Conservation (phyloP, 2,113 vertebrate genomes). For the Elanus axillaris region DNA sequence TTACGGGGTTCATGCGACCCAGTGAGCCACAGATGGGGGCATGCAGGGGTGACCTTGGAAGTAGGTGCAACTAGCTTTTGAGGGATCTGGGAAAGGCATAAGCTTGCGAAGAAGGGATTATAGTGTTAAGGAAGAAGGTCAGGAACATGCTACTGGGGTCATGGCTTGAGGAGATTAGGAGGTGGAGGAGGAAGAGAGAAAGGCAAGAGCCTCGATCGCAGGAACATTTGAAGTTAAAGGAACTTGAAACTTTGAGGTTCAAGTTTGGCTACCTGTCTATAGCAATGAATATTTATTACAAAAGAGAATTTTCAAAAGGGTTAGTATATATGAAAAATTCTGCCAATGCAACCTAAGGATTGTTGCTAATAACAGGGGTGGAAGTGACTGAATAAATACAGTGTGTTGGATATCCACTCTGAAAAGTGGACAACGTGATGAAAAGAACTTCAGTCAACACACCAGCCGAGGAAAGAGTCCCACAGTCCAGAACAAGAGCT, state of each 20-base stretch:
- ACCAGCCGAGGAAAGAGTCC: neutral
- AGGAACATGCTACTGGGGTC: neutral
- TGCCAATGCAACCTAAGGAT: neutral
- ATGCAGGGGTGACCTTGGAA: fast-evolving
- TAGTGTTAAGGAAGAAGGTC: neutral
- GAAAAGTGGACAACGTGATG: neutral
- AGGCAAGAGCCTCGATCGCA: neutral
- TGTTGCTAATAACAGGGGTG: neutral
- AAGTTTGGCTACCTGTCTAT: neutral
- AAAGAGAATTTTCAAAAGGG: neutral
- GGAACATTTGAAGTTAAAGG: neutral
- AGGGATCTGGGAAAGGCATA: neutral
- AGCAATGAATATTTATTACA: neutral
- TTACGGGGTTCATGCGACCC: fast-evolving
- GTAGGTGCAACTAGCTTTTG: neutral
- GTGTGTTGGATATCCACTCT: neutral
- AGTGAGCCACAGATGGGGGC: neutral
- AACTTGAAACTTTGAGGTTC: neutral
- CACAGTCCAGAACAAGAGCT: neutral
- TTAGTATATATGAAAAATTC: neutral
- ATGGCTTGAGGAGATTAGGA: neutral
- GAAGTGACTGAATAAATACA: neutral
- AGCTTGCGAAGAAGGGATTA: neutral
- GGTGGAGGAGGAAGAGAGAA: neutral
- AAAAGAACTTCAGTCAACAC: neutral